Evolutionary conservation across 35 echinoderm and acorn worm species (phyloP), one percentile per base, ranked within the genome.

Genomic region (Lytechinus variegatus): DNA sequence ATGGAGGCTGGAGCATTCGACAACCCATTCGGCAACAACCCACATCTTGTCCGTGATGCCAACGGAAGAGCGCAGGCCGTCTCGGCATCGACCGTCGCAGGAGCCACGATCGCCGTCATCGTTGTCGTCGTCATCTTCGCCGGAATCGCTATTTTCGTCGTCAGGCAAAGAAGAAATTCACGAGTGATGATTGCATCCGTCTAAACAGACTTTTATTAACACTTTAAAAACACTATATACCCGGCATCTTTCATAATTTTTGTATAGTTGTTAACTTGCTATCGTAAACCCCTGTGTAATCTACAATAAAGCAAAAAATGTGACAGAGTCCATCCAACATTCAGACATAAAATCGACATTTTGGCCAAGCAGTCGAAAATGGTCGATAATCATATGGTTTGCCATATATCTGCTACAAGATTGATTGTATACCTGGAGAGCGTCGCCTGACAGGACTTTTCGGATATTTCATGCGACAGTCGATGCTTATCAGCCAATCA

Each of bases 81-180:
- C 44, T 86, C 79, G 52, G 79, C 79, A 27, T 86, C 79, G 12
- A 95, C 79, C 29, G 79, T 95, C 10, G 58, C 79, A 12, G 79
- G 58, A n/a, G 79, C 79, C 13, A 95, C 79, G 10, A 95, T 95
- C 24, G 79, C 79, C 44, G 79, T 95, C 27, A 95, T 95, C 44
- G 79, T 95, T 12, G 54, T 95, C 27, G 79, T 95, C 27, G 79
- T 95, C 27, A 86, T 95, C 19, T 86, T 95, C 44, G 79, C 79
- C 44, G 79, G 58, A 51, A 95, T 95, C 58, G 79, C 79, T 16
- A 51, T 95, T 52, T 86, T 86, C 44, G 79, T 95, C 58, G 79
- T 95, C 14, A 66, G 44, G 44, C 58, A 86, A 33, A 66, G 58
- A 52, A 95, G 58, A 95, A 95, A 53, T 86, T 86, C 79, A 86